Evolutionary conservation across 2,888 invertebrate species (phyloP), one percentile per base, ranked within the genome.

Genomic region (Acleris literana): DNA sequence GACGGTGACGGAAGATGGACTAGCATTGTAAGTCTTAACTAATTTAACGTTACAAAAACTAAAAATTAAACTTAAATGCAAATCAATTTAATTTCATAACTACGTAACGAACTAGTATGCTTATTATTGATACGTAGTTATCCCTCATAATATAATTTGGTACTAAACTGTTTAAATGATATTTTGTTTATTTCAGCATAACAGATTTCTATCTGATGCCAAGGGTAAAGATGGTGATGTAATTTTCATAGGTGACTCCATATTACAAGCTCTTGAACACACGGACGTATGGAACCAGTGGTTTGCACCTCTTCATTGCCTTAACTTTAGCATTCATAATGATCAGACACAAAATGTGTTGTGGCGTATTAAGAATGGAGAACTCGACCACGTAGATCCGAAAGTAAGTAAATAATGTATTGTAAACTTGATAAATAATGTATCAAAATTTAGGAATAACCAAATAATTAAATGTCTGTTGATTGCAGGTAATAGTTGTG

Each of bases 221-320:
- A 95, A 96, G 82, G 97, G 97, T 77, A 96, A 96, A 88, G 98
- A 98, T 88, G 97, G 97, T 16, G 98, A 98, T 85, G 97, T 98
- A 39, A 94, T 98, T 74, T 97, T 98, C 78, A 94, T 98, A 71
- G 98, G 98, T 1, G 98, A 98, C 88, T 97, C 97, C 54, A 94
- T 98, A 73, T 92, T 98, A 68, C 96, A 96, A 87, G 95, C 96
- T 56, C 88, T 98, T 76, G 95, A 96, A 79, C 96, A 96, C 76
- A 96, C 97, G 18, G 96, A 97, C 88, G 94, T 97, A 57, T 98
- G 98, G 98, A 96, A 97, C 82, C 96, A 96, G 77, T 95, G 96
- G 92, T 98, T 98, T 94, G 97, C 96, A 65, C 98, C 98, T 1
- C 93, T 98, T 83, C 98, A 98, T 87, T 96, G 97, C 83, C 94